Evolutionary conservation across 2,113 vertebrate species (phyloP), one percentile per base, ranked within the genome.

Genomic region (Gymnarchus niloticus): DNA sequence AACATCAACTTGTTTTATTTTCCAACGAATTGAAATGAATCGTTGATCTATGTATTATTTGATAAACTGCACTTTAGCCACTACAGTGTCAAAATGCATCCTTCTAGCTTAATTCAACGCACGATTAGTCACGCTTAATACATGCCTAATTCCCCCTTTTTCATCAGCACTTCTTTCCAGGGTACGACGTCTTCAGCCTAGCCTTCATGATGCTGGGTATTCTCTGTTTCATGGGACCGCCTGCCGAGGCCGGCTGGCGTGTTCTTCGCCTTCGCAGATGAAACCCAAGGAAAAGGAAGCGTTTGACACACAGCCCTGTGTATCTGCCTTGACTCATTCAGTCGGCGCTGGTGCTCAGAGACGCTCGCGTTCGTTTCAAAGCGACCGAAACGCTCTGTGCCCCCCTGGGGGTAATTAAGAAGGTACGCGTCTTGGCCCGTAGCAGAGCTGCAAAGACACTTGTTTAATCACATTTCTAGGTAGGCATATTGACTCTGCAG

Each of bases 101-200:
- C 28, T 65, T 65, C 25, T n/a, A 65, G 28, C 28, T 23, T 61
- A 28, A 28, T 9, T 65, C 25, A 65, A 4, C 28, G 28, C 14
- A 65, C 61, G 1, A 37, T 69, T 37, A 37, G 23, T 69, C 37
- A 17, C 59, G 25, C 33, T 65, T 65, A 10, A 33, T n/a, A 14
- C 59, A 65, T 28, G 61, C 61, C 17, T 65, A 12, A 65, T 12
- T 65, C 33, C 59, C 61, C 9, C 37, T 17, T 76, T 76, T 12
- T 28, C 12, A 46, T 76, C 12, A 19, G 6, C 33, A 28, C 19
- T 77, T 77, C 73, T 61, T 86, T 83, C 14, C 88, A 99, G 98
- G 99, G 88, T 99, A 98, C 93, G 99, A 97, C 91, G 94, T 99
- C 93, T 98, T 99, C 93, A 96, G 97, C 46, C 89, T 99, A 0